A percentile compares a stretch with the other conserved stretches of the same genome.
These are phyloP conservation scores for Thaumetopoea pityocampa DNA, from an alignment of 1,140 invertebrate genomes.

Conservation along the genomic window DNA sequence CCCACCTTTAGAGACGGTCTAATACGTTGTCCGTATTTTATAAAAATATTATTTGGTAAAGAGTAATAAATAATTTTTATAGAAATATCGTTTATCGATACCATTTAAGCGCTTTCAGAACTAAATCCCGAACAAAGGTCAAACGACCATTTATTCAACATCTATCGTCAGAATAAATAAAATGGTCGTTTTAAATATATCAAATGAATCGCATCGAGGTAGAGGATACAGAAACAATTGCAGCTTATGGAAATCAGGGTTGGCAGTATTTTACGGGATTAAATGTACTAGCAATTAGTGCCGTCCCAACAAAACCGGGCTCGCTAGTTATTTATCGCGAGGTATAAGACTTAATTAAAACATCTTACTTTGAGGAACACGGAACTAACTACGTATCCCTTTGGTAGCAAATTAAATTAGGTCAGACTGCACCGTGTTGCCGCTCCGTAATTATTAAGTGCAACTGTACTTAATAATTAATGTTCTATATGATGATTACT, in stretches of 20 bases:
- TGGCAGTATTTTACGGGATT: conserved; percentile 70
- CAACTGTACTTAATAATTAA: too few species aligned
- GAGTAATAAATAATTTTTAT: too few species aligned
- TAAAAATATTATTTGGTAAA: too few species aligned
- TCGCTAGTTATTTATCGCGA: conserved; percentile 67
- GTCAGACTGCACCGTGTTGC: too few species aligned
- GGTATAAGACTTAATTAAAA: conserved; percentile 73
- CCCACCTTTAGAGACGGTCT: too few species aligned
- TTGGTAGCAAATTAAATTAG: conserved; percentile 51
- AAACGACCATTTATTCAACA: conserved; percentile 46
- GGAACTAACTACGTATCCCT: conserved; percentile 46
- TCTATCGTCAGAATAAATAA: conserved; percentile 48
- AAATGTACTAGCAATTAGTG: conserved; percentile 74
- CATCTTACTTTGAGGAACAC: conserved; percentile 64
- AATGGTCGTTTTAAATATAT: too few species aligned
- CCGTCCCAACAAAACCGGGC: conserved; percentile 44
- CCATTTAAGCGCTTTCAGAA: too few species aligned
- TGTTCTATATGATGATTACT: too few species aligned
- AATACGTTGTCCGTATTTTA: too few species aligned
- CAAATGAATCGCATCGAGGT: conserved; percentile 64
- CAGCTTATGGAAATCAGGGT: conserved; percentile 72
- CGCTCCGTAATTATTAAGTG: too few species aligned
- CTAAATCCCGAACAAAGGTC: conserved; percentile 24
- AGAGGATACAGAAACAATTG: conserved; percentile 66
- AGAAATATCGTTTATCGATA: too few species aligned